Conservation (phyloP, 1,140 invertebrate species). For the Drosophila malerkotliana region DNA sequence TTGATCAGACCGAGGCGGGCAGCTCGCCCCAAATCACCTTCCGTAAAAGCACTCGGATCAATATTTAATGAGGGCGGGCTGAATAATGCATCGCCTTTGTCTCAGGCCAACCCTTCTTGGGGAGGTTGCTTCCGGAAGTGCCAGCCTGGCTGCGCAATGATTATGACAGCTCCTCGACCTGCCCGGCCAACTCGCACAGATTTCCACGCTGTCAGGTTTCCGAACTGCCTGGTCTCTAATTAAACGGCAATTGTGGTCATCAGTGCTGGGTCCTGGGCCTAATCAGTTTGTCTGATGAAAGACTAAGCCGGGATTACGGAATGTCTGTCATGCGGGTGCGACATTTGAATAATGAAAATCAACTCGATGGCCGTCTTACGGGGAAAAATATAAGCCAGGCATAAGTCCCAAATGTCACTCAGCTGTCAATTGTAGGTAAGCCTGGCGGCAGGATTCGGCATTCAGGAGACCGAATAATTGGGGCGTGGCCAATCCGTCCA, state of each 20-base stretch:
- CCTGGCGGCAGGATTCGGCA: constrained; percentile 12
- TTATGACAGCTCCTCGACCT: constrained; percentile 54
- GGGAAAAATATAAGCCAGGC: constrained; percentile 60
- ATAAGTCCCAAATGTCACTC: constrained; percentile 52
- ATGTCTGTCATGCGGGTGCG: constrained; percentile 45
- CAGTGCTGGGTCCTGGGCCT: constrained; percentile 36
- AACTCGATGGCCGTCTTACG: constrained; percentile 43
- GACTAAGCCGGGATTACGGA: constrained; percentile 60
- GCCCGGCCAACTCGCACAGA: neutral
- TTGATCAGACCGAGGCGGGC: constrained; percentile 16
- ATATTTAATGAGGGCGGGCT: constrained; percentile 59
- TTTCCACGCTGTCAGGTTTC: constrained; percentile 15
- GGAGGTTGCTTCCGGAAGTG: too few relatives aligned
- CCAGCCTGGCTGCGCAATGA: constrained; percentile 16
- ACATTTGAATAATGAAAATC: constrained; percentile 72
- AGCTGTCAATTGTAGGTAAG: constrained; percentile 56
- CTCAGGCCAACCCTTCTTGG: constrained; percentile 9
- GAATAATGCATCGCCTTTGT: constrained; percentile 25
- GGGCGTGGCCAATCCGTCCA: constrained; percentile 26
- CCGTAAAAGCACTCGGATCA: constrained; percentile 25
- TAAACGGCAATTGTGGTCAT: constrained; percentile 64
- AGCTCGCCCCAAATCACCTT: neutral
- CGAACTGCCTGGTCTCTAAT: constrained; percentile 49
- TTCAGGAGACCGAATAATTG: constrained; percentile 29
- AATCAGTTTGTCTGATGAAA: constrained; percentile 68